Conservation (phyloP, 1,140 invertebrate genomes). For the Mylabris phalerata region DNA sequence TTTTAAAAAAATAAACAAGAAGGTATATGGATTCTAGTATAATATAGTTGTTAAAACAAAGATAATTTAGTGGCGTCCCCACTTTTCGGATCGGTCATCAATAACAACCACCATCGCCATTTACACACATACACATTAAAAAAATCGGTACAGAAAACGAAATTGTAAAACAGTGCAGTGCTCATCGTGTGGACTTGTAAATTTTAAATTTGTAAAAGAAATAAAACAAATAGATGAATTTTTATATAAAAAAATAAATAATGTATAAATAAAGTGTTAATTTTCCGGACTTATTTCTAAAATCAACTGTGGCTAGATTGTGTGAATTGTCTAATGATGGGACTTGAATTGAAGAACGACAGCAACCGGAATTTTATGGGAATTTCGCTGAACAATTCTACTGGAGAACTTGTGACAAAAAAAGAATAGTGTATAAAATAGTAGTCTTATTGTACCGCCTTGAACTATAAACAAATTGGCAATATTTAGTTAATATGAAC, state of each 20-base stretch:
- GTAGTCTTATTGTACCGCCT: not conserved
- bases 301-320: too few relatives aligned
- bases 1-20: constrained; percentile 24
- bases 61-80: constrained; percentile 34
- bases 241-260: not conserved
- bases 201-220: constrained; percentile 10
- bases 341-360: too few relatives aligned
- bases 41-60: constrained; percentile 33
- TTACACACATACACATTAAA: not conserved
- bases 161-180: constrained; percentile 31
- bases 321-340: too few relatives aligned
- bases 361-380: too few relatives aligned
- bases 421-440: not conserved
- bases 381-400: too few relatives aligned
- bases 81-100: constrained; percentile 38
- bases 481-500: constrained; percentile 28
- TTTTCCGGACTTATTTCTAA: constrained; percentile 23
- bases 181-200: constrained; percentile 28
- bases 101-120: not conserved
- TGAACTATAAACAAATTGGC: constrained; percentile 32
- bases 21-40: constrained; percentile 41
- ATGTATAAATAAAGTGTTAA: constrained; percentile 19
- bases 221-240: not conserved
- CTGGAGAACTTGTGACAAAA: too few relatives aligned
- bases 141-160: constrained; percentile 13